These are phyloP conservation scores for Polydrusus tereticollis DNA, from an alignment of 2,888 invertebrate genomes.

Conservation along the genomic window DNA sequence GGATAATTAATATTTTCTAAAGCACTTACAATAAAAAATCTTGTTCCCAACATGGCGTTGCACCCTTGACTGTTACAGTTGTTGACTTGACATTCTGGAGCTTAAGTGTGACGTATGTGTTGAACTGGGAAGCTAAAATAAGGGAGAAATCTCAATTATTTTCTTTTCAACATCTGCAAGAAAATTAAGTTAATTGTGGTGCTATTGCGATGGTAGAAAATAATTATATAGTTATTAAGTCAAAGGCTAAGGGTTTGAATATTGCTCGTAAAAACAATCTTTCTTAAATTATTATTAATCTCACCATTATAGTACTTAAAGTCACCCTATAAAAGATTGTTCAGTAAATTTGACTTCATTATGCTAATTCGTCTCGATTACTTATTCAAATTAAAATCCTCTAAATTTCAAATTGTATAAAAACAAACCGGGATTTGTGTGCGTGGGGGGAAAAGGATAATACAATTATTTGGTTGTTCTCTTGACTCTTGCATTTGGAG, in stretches of 20 bases:
- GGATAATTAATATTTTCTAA: not conserved
- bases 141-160: too few relatives aligned
- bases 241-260: too few relatives aligned
- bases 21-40: conserved; percentile 97
- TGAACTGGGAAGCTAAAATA: conserved; percentile 89
- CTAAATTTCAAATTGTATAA: conserved; percentile 4
- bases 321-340: not conserved
- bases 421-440: not conserved
- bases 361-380: not conserved
- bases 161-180: too few relatives aligned
- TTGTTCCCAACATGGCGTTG: conserved; percentile 97
- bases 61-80: conserved; percentile 96
- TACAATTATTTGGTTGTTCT: not conserved
- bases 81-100: conserved; percentile 98
- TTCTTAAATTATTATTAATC: not conserved
- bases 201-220: too few relatives aligned
- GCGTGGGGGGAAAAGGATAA: not conserved
- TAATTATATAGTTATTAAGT: too few relatives aligned
- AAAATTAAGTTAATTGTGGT: too few relatives aligned
- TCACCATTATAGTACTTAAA: too few relatives aligned
- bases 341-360: not conserved
- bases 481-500: not conserved
- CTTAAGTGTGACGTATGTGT: conserved; percentile 96
- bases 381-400: not conserved
- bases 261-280: not conserved